Evolutionary conservation across 2,888 invertebrate genomes (phyloP).

Genomic region (Perithous albicinctus): DNA sequence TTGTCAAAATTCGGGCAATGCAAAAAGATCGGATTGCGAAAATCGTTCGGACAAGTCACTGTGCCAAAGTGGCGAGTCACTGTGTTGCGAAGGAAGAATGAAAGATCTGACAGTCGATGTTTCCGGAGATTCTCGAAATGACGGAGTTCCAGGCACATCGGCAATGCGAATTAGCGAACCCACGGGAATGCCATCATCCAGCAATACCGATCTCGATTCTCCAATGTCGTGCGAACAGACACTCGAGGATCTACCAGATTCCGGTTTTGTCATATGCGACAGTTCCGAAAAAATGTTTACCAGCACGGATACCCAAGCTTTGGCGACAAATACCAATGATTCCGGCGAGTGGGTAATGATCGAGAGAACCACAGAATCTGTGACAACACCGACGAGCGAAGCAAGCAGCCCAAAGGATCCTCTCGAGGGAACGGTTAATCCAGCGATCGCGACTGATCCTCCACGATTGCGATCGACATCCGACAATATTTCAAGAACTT

Average conservation of each 20-base stretch:
- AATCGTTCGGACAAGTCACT: slow-evolving; percentile 40
- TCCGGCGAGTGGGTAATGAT: slow-evolving; percentile 81
- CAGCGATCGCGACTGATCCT: slow-evolving; percentile 77
- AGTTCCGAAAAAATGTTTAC: slow-evolving; percentile 80
- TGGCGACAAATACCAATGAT: slow-evolving; percentile 76
- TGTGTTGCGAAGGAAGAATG: slow-evolving; percentile 40
- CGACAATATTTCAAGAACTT: slow-evolving; percentile 80
- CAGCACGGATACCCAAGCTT: slow-evolving; percentile 76
- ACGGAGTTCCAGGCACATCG: slow-evolving; percentile 61
- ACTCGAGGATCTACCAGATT: slow-evolving; percentile 79
- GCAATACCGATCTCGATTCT: slow-evolving; percentile 81
- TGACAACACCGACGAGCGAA: slow-evolving; percentile 78
- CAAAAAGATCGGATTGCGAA: background rate
- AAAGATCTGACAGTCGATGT: slow-evolving; percentile 54
- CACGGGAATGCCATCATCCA: slow-evolving; percentile 73
- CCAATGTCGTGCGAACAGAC: slow-evolving; percentile 83
- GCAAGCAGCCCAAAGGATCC: slow-evolving; percentile 77
- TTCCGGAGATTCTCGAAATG: slow-evolving; percentile 61
- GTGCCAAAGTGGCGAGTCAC: slow-evolving; percentile 56
- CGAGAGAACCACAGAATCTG: slow-evolving; percentile 78
- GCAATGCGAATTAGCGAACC: slow-evolving; percentile 70
- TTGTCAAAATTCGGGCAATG: slow-evolving; percentile 16
- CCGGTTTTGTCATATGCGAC: slow-evolving; percentile 77
- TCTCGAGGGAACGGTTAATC: slow-evolving; percentile 75
- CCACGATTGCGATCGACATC: slow-evolving; percentile 76